Percentiles rank a stretch among this genome's conserved stretches.
Conservation (phyloP, 2,797 vertebrate genomes). For the Hylomyscus alleni region DNA sequence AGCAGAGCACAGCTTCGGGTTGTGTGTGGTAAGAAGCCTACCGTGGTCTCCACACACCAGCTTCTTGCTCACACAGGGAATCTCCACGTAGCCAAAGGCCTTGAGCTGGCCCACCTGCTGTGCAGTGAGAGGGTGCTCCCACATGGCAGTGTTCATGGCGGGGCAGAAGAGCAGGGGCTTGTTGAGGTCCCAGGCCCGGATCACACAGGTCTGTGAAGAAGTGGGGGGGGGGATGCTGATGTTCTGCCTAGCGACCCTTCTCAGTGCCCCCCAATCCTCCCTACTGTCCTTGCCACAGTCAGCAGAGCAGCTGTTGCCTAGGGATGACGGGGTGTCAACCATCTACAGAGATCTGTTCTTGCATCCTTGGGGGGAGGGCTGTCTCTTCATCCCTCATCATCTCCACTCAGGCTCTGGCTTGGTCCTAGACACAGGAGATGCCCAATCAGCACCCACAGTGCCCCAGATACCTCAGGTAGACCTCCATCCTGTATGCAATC, state of each 20-base stretch:
- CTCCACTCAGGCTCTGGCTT: neutral
- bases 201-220: conserved; percentile 94
- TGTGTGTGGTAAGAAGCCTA: conserved; percentile 84
- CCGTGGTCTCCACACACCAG: conserved; percentile 98
- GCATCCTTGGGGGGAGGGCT: neutral
- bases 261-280: neutral
- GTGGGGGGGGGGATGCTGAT: neutral
- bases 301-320: neutral
- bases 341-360: neutral
- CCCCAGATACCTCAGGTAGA: neutral
- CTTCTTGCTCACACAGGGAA: conserved; percentile 96
- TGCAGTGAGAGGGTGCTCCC: conserved; percentile 96
- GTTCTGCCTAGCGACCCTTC: neutral
- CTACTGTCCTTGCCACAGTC: neutral
- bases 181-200: conserved; percentile 95
- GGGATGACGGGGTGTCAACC: neutral
- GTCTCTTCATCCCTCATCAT: neutral
- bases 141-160: conserved; percentile 99
- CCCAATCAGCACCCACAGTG: neutral
- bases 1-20: neutral
- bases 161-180: conserved; percentile 98
- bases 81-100: conserved; percentile 94
- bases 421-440: neutral
- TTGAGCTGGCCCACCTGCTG: conserved; percentile 93
- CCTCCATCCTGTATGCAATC: neutral